Base-by-base conservation (phyloP, 2,888 invertebrate species). In the Hyposoter dolosus region DNA sequence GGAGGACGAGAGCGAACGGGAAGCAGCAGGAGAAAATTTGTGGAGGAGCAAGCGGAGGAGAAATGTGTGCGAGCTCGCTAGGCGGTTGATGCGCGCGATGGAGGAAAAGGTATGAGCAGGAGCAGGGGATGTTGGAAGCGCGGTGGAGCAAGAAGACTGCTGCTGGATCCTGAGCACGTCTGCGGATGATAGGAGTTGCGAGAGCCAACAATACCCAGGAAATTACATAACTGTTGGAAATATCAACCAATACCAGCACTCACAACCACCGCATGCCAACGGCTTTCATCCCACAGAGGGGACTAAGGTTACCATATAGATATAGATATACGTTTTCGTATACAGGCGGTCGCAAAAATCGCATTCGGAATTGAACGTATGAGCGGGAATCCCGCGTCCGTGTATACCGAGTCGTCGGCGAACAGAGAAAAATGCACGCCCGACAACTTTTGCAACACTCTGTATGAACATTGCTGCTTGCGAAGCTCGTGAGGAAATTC, bases 171-270 rank as follows among this genome's bases (percentile, higher is more conserved):
- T 87, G 89, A 89, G 91, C 92, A 91, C 91, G 92, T 91, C 92
- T 91, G 92, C 91, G 91, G 90, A 92, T 91, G 92, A 92, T 91
- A 91, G 91, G 91, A 92, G 91, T 90, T 91, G 90, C 91, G 90
- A 89, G 89, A 91, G 91, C 90, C 91, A 92, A 94, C 94, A 94
- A 94, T 94, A 93, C 91, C 93, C 94, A 94, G 94, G 94, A 94
- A 94, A 94, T 94, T 94, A 94, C 94, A 94, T 93, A 94, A 94
- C 94, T 94, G 94, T 94, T 94, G 94, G 93, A 93, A 94, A 94
- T 94, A 94, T 94, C 93, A 93, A 92, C 93, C 93, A 93, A 93
- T 93, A 93, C 93, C 93, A 93, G 92, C 93, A 93, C 91, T 89
- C 89, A 83, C 86, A 78, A 83, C 81, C 78, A 83, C 76, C 90